phyloP scores from a whole-genome alignment of 92 coral and sea anemone genomes.

The Parazoanthus atlanticus region DNA sequence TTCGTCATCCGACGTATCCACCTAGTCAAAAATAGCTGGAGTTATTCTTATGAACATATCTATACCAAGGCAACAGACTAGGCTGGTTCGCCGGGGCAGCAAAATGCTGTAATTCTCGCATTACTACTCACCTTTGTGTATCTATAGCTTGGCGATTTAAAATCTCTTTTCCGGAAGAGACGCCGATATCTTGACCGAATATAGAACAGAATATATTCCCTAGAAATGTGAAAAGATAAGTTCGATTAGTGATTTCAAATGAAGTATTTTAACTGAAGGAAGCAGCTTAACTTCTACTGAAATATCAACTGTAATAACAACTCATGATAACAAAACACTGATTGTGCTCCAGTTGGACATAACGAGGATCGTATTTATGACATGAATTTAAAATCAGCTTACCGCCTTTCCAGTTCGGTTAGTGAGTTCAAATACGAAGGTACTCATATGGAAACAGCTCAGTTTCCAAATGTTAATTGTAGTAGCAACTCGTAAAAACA shows the following conservation, averaged over 20 bases:
- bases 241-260: too few relatives aligned
- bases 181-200: conserved; percentile 30
- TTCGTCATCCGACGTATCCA: conserved; percentile 37
- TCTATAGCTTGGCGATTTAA: conserved; percentile 37
- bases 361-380: too few relatives aligned
- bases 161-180: conserved; percentile 12
- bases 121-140: conserved; percentile 35
- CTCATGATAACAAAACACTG: too few relatives aligned
- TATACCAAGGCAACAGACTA: too few relatives aligned
- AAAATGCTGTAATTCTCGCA: too few relatives aligned
- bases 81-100: too few relatives aligned
- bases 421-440: too few relatives aligned
- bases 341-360: too few relatives aligned
- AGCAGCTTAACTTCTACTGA: not conserved
- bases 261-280: too few relatives aligned
- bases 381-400: not conserved
- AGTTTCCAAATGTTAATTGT: not conserved
- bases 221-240: not conserved
- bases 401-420: conserved; percentile 16
- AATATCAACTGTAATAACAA: too few relatives aligned
- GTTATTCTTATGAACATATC: too few relatives aligned
- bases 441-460: not conserved
- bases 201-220: conserved; percentile 35
- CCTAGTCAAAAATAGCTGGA: not conserved
- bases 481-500: too few relatives aligned